These are phyloP conservation scores for Dromaius novaehollandiae DNA, from an alignment of 2,113 vertebrate genomes.

Conservation along the genomic window DNA sequence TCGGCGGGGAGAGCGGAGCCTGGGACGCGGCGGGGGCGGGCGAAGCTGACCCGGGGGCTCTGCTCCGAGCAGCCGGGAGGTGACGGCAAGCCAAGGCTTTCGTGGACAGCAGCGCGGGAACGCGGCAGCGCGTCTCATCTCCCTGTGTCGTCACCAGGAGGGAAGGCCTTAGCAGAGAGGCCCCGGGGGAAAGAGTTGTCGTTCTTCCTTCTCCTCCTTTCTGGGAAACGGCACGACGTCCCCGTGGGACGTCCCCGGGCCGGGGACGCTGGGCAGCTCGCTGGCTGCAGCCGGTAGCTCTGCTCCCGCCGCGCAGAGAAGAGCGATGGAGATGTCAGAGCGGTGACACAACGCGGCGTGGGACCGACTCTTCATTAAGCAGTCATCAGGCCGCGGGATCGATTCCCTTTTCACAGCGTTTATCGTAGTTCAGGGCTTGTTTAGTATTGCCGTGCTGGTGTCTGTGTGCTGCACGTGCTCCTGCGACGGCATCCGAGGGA, in stretches of 20 bases:
- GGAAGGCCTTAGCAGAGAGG: not conserved
- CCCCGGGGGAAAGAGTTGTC: too few species aligned
- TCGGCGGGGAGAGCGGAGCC: too few species aligned
- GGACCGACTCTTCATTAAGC: conserved; percentile 53
- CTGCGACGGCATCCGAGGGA: conserved; percentile 32
- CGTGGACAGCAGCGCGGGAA: too few species aligned
- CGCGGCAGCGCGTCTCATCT: too few species aligned
- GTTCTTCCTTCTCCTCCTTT: not conserved
- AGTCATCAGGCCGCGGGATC: conserved; percentile 56
- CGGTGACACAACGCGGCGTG: conserved; percentile 32
- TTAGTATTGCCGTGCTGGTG: conserved; percentile 9
- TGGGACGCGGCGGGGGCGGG: too few species aligned
- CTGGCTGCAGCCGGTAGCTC: conserved; percentile 39
- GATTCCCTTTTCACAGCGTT: conserved; percentile 53
- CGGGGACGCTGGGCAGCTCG: conserved; percentile 41
- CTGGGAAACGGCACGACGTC: not conserved
- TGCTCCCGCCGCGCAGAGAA: conserved; percentile 50
- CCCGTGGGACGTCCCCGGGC: not conserved
- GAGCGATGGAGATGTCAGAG: conserved; percentile 61
- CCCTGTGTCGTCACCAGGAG: too few species aligned
- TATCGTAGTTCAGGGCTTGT: conserved; percentile 56
- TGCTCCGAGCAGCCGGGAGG: too few species aligned
- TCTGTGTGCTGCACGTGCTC: not conserved
- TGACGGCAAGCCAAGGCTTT: too few species aligned
- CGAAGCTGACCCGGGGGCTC: too few species aligned